Percentiles rank a stretch among this genome's conserved stretches.
phyloP scores from a whole-genome alignment of 2,888 invertebrate genomes.

The Nomada ruficornis region DNA sequence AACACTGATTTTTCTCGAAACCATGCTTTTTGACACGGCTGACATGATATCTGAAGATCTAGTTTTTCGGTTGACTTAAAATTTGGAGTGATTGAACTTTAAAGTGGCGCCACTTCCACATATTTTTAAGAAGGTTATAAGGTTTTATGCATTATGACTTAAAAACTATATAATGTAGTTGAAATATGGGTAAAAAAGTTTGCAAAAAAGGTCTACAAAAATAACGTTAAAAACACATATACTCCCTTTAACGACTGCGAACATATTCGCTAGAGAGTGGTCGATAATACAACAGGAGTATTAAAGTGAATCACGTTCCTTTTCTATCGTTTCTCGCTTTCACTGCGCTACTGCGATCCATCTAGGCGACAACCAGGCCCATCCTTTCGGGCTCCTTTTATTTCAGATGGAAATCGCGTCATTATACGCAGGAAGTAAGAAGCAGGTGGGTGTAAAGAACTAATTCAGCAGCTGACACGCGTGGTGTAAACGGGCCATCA shows the following conservation, averaged over 20 bases:
- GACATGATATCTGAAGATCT: no score
- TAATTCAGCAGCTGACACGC: background rate
- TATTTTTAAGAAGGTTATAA: no score
- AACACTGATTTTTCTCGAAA: no score
- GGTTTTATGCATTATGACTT: no score
- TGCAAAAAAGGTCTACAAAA: background rate
- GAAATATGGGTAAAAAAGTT: background rate
- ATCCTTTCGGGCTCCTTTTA: slow-evolving; percentile 53
- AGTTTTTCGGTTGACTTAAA: no score
- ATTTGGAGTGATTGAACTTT: no score
- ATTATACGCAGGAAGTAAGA: slow-evolving; percentile 75
- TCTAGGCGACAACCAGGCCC: slow-evolving; percentile 40
- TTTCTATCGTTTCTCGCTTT: slow-evolving; percentile 68
- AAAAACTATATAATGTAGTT: background rate
- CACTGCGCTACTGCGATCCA: slow-evolving; percentile 57
- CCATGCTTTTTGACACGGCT: no score
- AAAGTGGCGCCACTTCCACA: no score
- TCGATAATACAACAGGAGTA: slow-evolving; percentile 25
- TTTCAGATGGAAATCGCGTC: slow-evolving; percentile 71
- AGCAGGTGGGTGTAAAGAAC: slow-evolving; percentile 66
- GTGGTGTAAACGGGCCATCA: background rate
- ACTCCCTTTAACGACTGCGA: background rate
- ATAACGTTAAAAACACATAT: no score
- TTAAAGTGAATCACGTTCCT: slow-evolving; percentile 56
- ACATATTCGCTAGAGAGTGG: slow-evolving; percentile 50